Conservation (phyloP, 1,140 invertebrate species). For the Scaptomyza graminum region DNA sequence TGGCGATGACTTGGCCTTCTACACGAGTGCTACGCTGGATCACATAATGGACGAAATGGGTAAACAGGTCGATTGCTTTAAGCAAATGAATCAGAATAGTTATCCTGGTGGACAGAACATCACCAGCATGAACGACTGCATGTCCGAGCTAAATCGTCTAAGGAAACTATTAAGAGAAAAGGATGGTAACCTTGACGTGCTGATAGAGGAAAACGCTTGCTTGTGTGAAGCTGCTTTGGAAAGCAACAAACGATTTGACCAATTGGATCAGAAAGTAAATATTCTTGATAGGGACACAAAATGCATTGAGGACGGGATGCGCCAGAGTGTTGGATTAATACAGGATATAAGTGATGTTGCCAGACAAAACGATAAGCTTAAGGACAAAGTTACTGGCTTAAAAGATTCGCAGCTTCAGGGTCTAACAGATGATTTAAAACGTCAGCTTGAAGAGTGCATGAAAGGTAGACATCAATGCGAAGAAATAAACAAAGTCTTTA, state of each 20-base stretch:
- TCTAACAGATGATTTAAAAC: conserved; percentile 38
- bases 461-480: conserved; percentile 21
- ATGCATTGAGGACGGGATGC: conserved; percentile 55
- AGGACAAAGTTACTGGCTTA: conserved; percentile 37
- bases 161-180: conserved; percentile 31
- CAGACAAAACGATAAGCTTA: conserved; percentile 49
- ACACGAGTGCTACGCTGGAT: conserved; percentile 60
- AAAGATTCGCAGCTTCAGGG: conserved; percentile 39
- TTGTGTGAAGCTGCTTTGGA: conserved; percentile 47
- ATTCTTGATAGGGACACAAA: conserved; percentile 50
- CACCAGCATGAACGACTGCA: conserved; percentile 47
- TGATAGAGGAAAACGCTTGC: conserved; percentile 46
- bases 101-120: conserved; percentile 31
- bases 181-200: conserved; percentile 30
- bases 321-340: conserved; percentile 51
- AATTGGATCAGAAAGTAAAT: conserved; percentile 44
- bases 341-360: conserved; percentile 53
- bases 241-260: conserved; percentile 41
- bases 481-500: conserved; percentile 33
- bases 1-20: conserved; percentile 65
- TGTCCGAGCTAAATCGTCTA: conserved; percentile 38
- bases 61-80: conserved; percentile 60
- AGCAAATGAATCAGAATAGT: conserved; percentile 40
- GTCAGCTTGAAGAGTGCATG: conserved; percentile 59
- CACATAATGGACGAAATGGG: conserved; percentile 64